Base-by-base conservation (phyloP, 1,140 invertebrate genomes). In the Anadara kagoshimensis region DNA sequence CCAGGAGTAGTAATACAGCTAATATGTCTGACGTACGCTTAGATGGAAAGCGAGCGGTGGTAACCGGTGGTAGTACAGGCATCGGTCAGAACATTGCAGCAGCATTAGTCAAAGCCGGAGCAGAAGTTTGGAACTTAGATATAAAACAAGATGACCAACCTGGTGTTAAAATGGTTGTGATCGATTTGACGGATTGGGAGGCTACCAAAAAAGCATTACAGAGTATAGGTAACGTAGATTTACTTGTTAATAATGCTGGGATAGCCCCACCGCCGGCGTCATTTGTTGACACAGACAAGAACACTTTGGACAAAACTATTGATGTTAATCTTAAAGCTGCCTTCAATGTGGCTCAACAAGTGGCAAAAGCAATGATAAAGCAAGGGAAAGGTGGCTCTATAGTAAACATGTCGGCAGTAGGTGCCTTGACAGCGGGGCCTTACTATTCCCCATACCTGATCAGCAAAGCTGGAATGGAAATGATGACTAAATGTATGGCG, bases 371-470 rank as follows among this genome's bases (percentile, higher is more conserved):
- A 79, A 93, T 96, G 92, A 91, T 95, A 20, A 87, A 92, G 57
- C 90, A 93, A 20, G 71, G 76, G 82, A 89, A 88, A 53, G 90
- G 91, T 51, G 95, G 95, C 45, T 91, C 93, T 43, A 96, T 98
- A 76, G 96, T 98, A 0, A 97, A 97, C 85, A 86, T 97, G 16
- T 97, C 96, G 0, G 96, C 95, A 5, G 93, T 95, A 83, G 87
- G 86, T 18, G 83, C 91, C 1, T 78, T 92, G 78, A 92, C 91
- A 45, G 95, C 94, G 22, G 85, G 97, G 22, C 87, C 89, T 45
- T 92, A 95, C 80, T 95, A 96, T 86, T 82, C 93, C 0, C 91
- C 93, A n/a, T 97, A 97, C 84, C 93, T 93, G 86, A 87, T 86
- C 4, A 89, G 91, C 0, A 93, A 93, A 84, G 91, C 86, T 11